A percentile compares a stretch with the other conserved stretches of the same genome.
phyloP scores from a whole-genome alignment of 2,797 vertebrate genomes.

The Micromesistius poutassou region DNA sequence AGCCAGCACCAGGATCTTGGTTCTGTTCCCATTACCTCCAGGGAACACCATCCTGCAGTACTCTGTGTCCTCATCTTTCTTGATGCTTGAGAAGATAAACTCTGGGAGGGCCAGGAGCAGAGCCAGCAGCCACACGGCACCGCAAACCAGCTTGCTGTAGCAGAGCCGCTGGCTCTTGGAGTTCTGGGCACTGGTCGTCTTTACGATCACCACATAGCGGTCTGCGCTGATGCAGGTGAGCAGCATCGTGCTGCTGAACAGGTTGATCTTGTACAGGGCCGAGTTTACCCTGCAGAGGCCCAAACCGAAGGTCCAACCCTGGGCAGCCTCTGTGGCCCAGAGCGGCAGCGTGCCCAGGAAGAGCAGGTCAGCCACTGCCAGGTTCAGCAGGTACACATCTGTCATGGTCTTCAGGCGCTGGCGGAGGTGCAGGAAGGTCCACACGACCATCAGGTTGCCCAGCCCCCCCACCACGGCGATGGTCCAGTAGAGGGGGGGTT shows the following conservation, averaged over 20 bases:
- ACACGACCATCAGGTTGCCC: slow-evolving; percentile 80
- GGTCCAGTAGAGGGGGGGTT: slow-evolving; percentile 77
- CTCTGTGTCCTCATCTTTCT: slow-evolving; percentile 16
- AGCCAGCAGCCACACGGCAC: slow-evolving; percentile 74
- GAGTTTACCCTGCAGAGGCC: slow-evolving; percentile 77
- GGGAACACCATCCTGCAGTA: slow-evolving; percentile 77
- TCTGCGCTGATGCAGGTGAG: slow-evolving; percentile 86
- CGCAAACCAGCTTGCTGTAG: slow-evolving; percentile 72
- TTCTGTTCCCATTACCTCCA: slow-evolving; percentile 26
- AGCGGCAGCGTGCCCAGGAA: slow-evolving; percentile 84
- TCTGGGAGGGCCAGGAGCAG: slow-evolving; percentile 77
- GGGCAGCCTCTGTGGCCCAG: slow-evolving; percentile 76
- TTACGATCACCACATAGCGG: slow-evolving; percentile 81
- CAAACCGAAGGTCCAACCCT: slow-evolving; percentile 76
- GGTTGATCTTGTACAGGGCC: slow-evolving; percentile 84
- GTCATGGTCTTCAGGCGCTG: slow-evolving; percentile 81
- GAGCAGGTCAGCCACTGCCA: slow-evolving; percentile 83
- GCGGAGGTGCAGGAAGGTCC: slow-evolving; percentile 77
- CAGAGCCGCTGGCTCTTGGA: slow-evolving; percentile 66
- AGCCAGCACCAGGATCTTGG: slow-evolving; percentile 69
- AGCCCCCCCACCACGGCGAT: slow-evolving; percentile 72
- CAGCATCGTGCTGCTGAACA: slow-evolving; percentile 83
- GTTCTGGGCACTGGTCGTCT: slow-evolving; percentile 69
- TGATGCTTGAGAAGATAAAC: slow-evolving; percentile 63
- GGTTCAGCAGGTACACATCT: slow-evolving; percentile 80